phyloP scores from a whole-genome alignment of 2,797 vertebrate genomes.

The Yasuhikotakia modesta region DNA sequence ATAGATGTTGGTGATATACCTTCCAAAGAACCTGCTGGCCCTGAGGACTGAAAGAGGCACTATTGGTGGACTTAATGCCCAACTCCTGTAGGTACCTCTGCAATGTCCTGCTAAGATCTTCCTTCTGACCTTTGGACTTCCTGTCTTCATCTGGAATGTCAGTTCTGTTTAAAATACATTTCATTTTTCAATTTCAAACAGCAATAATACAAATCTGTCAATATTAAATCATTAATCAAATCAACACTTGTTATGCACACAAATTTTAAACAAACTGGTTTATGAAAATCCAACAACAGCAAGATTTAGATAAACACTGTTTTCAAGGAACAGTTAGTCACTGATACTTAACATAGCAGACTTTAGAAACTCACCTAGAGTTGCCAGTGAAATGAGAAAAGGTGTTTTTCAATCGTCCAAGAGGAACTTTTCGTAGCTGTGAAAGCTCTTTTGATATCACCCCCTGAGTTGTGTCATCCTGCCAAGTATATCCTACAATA shows the following conservation, averaged over 20 bases:
- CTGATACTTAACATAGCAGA: background rate
- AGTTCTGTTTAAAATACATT: constrained; percentile 48
- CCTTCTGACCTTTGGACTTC: constrained; percentile 65
- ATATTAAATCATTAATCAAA: background rate
- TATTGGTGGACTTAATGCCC: constrained; percentile 72
- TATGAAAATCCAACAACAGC: no score
- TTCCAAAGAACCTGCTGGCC: constrained; percentile 59
- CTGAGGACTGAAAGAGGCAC: constrained; percentile 52
- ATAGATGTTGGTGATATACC: constrained; percentile 64
- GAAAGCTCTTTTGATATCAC: constrained; percentile 85
- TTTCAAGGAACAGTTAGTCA: constrained; percentile 6
- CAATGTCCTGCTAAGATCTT: constrained; percentile 77
- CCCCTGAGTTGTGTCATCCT: constrained; percentile 85
- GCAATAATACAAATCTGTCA: background rate
- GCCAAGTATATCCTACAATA: constrained; percentile 87
- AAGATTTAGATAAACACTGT: no score
- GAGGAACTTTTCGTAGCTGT: constrained; percentile 74
- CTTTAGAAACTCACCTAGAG: constrained; percentile 66
- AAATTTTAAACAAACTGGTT: background rate
- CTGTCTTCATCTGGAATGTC: constrained; percentile 51
- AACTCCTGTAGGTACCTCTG: constrained; percentile 83
- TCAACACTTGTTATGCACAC: background rate
- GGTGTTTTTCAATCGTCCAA: constrained; percentile 62
- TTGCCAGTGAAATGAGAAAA: constrained; percentile 61
- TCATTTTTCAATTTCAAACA: background rate